These are phyloP conservation scores for Uria aalge DNA, from an alignment of 2,113 vertebrate species.

Conservation along the genomic window DNA sequence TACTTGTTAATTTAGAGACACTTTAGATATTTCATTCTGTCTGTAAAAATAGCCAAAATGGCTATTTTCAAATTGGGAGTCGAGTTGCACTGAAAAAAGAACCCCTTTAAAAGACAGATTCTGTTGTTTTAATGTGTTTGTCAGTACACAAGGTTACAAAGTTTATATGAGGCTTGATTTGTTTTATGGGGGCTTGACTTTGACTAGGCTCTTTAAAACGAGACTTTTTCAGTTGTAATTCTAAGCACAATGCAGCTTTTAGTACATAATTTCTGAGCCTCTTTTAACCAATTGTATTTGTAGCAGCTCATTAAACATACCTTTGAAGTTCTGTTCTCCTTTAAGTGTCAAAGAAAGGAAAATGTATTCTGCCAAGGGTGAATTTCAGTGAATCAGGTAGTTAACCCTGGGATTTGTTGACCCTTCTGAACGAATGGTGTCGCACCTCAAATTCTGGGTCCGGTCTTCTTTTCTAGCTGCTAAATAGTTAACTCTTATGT, in stretches of 20 bases:
- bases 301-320: constrained; percentile 62
- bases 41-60: constrained; percentile 62
- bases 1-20: constrained; percentile 77
- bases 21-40: constrained; percentile 67
- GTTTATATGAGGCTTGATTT: constrained; percentile 57
- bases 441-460: background rate
- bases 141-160: constrained; percentile 31
- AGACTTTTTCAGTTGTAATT: constrained; percentile 54
- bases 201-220: constrained; percentile 9
- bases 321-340: constrained; percentile 61
- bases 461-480: background rate
- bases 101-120: constrained; percentile 11
- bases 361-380: constrained; percentile 52
- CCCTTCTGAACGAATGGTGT: background rate
- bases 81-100: background rate
- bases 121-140: constrained; percentile 44
- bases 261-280: constrained; percentile 47
- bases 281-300: constrained; percentile 45
- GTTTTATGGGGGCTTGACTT: constrained; percentile 57
- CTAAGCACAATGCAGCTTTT: constrained; percentile 44
- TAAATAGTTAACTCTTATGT: constrained; percentile 27
- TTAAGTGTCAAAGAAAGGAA: constrained; percentile 54
- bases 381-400: constrained; percentile 60
- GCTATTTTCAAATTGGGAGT: constrained; percentile 58
- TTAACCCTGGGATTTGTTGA: constrained; percentile 42